phyloP scores from a whole-genome alignment of 1,140 invertebrate genomes.

The Zeugodacus cucurbitae region DNA sequence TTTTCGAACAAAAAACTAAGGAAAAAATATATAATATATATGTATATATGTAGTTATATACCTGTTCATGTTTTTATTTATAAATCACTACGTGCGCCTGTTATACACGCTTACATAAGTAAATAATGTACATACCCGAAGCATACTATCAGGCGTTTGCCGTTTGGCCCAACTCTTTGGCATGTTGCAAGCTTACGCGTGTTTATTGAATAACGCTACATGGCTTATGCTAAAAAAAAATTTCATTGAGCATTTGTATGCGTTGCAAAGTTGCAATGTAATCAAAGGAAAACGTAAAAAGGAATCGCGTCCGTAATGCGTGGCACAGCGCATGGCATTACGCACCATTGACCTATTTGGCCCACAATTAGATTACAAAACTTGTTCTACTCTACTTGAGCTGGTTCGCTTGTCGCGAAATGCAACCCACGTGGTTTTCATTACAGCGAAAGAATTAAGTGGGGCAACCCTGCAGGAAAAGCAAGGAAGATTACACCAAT shows the following conservation, averaged over 20 bases:
- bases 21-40: background rate
- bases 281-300: background rate
- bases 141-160: background rate
- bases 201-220: background rate
- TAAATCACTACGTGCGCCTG: background rate
- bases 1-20: background rate
- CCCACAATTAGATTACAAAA: background rate
- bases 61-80: background rate
- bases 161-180: background rate
- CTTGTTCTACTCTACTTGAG: background rate
- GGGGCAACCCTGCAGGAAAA: background rate
- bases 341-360: constrained; percentile 3
- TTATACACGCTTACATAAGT: background rate
- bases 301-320: background rate
- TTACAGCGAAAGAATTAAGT: background rate
- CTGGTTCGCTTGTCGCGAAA: background rate
- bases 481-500: too few relatives aligned
- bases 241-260: background rate
- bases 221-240: background rate
- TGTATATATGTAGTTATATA: background rate
- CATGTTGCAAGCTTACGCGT: background rate
- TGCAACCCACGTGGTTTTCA: background rate
- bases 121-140: background rate
- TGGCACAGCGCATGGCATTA: background rate
- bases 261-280: background rate